Conservation (phyloP, 2,113 vertebrate genomes). For the Gopherus evgoodei region DNA sequence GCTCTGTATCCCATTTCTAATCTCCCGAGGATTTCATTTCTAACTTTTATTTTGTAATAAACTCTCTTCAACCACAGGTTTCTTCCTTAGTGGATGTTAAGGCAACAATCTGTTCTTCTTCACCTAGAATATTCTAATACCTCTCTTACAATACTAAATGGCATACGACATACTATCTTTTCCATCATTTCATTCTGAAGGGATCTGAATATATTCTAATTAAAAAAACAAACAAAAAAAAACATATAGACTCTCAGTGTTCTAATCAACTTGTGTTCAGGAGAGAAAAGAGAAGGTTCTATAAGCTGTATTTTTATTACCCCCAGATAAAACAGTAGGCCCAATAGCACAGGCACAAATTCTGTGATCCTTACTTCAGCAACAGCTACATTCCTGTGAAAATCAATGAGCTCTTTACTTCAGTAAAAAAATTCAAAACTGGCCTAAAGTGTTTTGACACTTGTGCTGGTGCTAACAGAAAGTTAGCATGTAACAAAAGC, state of each 20-base stretch:
- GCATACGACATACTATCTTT: not conserved
- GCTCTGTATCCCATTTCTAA: conserved; percentile 6
- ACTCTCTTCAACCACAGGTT: not conserved
- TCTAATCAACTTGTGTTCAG: not conserved
- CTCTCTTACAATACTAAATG: not conserved
- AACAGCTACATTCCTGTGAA: not conserved
- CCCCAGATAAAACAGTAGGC: not conserved
- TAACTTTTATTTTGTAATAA: conserved; percentile 49
- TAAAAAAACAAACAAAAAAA: not conserved
- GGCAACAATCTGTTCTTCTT: not conserved
- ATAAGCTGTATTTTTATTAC: not conserved
- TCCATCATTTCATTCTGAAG: not conserved
- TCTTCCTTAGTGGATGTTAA: not conserved
- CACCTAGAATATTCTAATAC: not conserved
- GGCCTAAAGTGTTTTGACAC: conserved; percentile 4
- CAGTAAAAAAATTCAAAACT: not conserved
- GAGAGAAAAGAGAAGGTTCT: not conserved
- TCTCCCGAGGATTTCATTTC: conserved; percentile 23
- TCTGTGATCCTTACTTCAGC: not conserved
- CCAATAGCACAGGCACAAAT: not conserved
- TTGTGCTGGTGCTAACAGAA: not conserved
- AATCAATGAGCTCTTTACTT: conserved; percentile 9
- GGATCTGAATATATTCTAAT: not conserved
- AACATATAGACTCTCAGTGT: not conserved
- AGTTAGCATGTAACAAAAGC: not conserved